Evolutionary conservation across 2,797 vertebrate genomes (phyloP).

Genomic region (Scarus forsteni): DNA sequence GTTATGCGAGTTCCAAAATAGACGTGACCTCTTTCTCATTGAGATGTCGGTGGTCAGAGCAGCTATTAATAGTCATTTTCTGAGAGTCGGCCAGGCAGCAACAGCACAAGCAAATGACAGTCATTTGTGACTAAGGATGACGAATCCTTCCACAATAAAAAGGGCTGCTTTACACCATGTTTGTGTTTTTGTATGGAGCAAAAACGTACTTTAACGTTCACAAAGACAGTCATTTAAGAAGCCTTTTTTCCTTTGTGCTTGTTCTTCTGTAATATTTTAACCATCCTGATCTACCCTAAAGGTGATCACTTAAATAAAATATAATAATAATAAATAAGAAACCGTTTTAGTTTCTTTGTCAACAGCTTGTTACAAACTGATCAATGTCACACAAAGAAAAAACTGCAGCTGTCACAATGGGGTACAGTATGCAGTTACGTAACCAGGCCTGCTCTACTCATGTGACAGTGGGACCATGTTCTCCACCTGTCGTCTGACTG

Average conservation of each 20-base stretch:
- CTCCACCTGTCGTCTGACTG: conserved; percentile 35
- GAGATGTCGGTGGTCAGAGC: conserved; percentile 62
- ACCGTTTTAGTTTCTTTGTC: not conserved
- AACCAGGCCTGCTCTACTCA: not conserved
- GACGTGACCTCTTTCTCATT: conserved; percentile 59
- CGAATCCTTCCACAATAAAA: not conserved
- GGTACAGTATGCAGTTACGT: conserved; percentile 23
- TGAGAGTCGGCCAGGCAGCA: conserved; percentile 40
- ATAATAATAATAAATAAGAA: no score
- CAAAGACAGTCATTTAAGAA: no score
- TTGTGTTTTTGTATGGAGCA: no score
- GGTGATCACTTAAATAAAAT: not conserved
- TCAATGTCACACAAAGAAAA: conserved; percentile 54
- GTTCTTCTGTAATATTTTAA: no score
- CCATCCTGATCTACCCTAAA: no score
- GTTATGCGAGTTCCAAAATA: conserved; percentile 33
- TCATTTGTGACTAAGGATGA: conserved; percentile 17
- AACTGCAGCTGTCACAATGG: conserved; percentile 43
- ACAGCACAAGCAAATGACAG: conserved; percentile 25
- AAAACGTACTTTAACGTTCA: no score
- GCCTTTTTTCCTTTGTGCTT: no score
- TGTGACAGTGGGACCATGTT: conserved; percentile 14
- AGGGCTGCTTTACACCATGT: no score
- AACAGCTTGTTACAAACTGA: conserved; percentile 38
- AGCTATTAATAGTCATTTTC: conserved; percentile 72